Percentiles rank a stretch among this genome's conserved stretches.
Conservation (phyloP, 2,888 invertebrate genomes). For the Nymphalis c-album region DNA sequence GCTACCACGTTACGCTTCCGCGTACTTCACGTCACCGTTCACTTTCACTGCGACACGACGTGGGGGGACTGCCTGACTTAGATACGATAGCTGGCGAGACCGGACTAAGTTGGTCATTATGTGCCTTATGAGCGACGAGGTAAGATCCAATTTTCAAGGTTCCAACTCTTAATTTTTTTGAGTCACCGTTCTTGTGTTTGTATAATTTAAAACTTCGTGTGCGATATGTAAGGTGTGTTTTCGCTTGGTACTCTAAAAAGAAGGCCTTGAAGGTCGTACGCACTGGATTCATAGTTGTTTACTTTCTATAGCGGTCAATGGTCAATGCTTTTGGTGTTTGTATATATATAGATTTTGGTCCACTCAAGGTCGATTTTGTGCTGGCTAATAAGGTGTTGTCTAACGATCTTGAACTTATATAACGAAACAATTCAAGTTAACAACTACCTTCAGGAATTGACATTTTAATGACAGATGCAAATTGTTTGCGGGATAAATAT, state of each 20-base stretch:
- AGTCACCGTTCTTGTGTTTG: conserved; percentile 42
- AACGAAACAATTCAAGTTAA: not conserved
- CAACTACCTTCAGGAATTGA: not conserved
- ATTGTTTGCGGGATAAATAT: conserved; percentile 17
- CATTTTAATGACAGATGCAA: conserved; percentile 15
- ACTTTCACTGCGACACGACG: conserved; percentile 67
- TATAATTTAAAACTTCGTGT: conserved; percentile 47
- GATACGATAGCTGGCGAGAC: conserved; percentile 48
- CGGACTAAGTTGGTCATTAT: conserved; percentile 42
- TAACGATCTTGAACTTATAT: not conserved
- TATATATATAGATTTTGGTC: conserved; percentile 46
- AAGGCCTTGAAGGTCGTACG: conserved; percentile 73
- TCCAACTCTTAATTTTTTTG: conserved; percentile 43
- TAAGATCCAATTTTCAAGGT: conserved; percentile 50
- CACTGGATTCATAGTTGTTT: conserved; percentile 62
- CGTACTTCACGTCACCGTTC: conserved; percentile 64
- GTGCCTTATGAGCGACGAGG: conserved; percentile 46
- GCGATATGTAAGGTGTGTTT: conserved; percentile 39
- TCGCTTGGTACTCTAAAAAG: conserved; percentile 44
- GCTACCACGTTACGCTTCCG: conserved; percentile 70
- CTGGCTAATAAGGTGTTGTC: not conserved
- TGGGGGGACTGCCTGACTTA: conserved; percentile 52
- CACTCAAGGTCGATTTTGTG: conserved; percentile 60
- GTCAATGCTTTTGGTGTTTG: conserved; percentile 53
- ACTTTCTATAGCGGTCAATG: conserved; percentile 77